Evolutionary conservation across 2,888 invertebrate species (phyloP).

Genomic region (Cephus pulcher): DNA sequence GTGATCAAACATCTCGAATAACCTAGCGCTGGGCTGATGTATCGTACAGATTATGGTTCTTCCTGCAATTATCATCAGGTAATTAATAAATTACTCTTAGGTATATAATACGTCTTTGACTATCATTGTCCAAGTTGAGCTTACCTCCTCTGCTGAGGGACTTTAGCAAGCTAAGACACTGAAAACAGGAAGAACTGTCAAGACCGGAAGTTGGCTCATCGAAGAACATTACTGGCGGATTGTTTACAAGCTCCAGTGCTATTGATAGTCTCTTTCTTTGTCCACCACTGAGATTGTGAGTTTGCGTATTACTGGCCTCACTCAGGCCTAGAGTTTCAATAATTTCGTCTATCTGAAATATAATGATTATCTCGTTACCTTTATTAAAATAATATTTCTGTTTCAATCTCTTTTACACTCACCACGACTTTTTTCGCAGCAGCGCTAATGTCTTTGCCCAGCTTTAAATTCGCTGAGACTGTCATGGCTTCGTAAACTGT

Average conservation of each 20-base stretch:
- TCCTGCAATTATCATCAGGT: constrained; percentile 53
- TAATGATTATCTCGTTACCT: background rate
- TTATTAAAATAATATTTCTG: background rate
- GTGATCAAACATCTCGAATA: constrained; percentile 96
- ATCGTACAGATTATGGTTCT: constrained; percentile 96
- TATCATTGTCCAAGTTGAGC: background rate
- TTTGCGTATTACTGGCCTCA: constrained; percentile 83
- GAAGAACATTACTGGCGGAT: constrained; percentile 97
- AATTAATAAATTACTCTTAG: background rate
- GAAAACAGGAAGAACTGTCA: constrained; percentile 95
- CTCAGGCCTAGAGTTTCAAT: constrained; percentile 85
- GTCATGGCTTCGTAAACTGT: constrained; percentile 94
- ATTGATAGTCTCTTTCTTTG: constrained; percentile 92
- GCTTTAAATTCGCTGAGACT: constrained; percentile 92
- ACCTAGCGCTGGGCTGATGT: constrained; percentile 94
- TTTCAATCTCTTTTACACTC: constrained; percentile 18
- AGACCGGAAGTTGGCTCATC: constrained; percentile 95
- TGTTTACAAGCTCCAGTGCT: constrained; percentile 92
- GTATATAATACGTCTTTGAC: background rate
- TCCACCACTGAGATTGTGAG: constrained; percentile 87
- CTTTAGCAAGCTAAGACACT: constrained; percentile 89
- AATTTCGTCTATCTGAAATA: constrained; percentile 75
- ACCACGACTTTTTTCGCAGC: constrained; percentile 84
- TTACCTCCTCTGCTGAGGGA: constrained; percentile 83
- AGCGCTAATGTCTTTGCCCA: constrained; percentile 81